These are phyloP conservation scores for Leptonema lineaticorne DNA, from an alignment of 1,140 invertebrate genomes.

Conservation along the genomic window DNA sequence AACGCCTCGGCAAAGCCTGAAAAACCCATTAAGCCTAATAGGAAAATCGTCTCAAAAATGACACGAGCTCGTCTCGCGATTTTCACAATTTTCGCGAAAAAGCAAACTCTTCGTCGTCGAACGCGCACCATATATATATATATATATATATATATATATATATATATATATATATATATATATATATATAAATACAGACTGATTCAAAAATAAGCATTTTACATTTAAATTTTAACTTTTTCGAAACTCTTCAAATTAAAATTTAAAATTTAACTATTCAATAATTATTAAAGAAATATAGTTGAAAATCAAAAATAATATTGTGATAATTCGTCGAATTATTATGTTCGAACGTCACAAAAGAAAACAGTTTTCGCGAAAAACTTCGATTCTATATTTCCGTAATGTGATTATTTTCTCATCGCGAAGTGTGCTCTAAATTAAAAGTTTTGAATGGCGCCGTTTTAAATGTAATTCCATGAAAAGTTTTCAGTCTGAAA, in stretches of 20 bases:
- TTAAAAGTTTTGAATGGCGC: too few relatives aligned
- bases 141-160: not conserved
- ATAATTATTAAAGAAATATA: not conserved
- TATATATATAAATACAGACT: not conserved
- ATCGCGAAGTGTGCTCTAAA: too few relatives aligned
- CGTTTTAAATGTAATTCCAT: too few relatives aligned
- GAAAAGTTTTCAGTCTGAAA: too few relatives aligned
- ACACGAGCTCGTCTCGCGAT: not conserved
- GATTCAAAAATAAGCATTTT: too few relatives aligned
- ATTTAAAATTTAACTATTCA: not conserved
- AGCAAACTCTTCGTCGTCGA: not conserved
- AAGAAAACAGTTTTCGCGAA: too few relatives aligned
- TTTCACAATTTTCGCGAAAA: conserved; percentile 10
- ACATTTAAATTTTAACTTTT: too few relatives aligned
- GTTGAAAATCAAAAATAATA: not conserved
- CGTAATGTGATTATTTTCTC: too few relatives aligned
- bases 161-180: not conserved
- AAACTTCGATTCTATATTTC: too few relatives aligned
- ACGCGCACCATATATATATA: not conserved
- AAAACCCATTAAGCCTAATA: conserved; percentile 27
- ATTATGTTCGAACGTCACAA: not conserved
- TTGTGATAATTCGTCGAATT: not conserved
- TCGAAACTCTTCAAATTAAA: not conserved
- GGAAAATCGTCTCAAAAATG: conserved; percentile 37
- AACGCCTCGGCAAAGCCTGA: not conserved